Evolutionary conservation across 2,113 vertebrate species (phyloP).

Genomic region (Spheniscus mendiculus): DNA sequence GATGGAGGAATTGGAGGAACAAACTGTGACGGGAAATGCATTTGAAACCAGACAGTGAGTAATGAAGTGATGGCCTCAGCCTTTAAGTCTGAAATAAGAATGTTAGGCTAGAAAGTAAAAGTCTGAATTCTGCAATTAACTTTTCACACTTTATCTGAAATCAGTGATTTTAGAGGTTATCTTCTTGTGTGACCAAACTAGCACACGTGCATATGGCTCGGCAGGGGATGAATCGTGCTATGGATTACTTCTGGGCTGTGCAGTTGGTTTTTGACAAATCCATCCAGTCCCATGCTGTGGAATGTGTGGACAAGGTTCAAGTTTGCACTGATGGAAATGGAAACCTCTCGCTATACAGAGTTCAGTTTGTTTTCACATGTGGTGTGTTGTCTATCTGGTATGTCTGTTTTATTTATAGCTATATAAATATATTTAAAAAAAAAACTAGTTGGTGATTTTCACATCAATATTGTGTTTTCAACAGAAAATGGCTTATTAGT

Average conservation of each 20-base stretch:
- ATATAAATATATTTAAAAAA: background rate
- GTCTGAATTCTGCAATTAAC: constrained; percentile 29
- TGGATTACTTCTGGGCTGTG: background rate
- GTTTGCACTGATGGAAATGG: constrained; percentile 45
- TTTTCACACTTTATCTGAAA: constrained; percentile 28
- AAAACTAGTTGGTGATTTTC: constrained; percentile 7
- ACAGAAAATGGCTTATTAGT: constrained; percentile 38
- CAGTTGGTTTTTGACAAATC: constrained; percentile 49
- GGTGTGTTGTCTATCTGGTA: constrained; percentile 44
- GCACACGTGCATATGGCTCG: background rate
- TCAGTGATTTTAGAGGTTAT: constrained; percentile 44
- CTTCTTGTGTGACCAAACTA: constrained; percentile 20
- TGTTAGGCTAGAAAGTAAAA: background rate
- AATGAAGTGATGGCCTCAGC: constrained; percentile 57
- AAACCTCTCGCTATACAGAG: constrained; percentile 18
- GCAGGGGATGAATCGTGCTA: background rate
- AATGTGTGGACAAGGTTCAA: constrained; percentile 51
- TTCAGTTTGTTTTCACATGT: constrained; percentile 62
- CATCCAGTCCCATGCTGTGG: constrained; percentile 11
- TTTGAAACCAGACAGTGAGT: background rate
- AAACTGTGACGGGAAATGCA: background rate
- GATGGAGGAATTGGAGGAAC: background rate
- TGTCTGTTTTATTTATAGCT: constrained; percentile 63
- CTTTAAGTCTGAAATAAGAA: constrained; percentile 31
- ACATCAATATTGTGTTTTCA: constrained; percentile 56